Evolutionary conservation across 2,113 vertebrate genomes (phyloP).

Genomic region (Pica pica): DNA sequence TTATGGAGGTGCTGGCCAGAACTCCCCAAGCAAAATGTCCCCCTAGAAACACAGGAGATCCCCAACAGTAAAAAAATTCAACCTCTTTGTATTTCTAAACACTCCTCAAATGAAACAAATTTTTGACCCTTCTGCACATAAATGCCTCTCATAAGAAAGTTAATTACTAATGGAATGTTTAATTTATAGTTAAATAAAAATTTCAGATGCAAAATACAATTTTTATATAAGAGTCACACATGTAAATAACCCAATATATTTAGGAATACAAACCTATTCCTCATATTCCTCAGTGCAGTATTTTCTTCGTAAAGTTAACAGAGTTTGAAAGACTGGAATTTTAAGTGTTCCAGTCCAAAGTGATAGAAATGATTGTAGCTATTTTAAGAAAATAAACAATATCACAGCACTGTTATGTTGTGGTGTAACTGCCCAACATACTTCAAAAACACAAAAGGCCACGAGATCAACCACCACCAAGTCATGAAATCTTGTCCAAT

Average conservation of each 20-base stretch:
- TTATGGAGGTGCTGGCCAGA: neutral
- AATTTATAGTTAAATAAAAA: neutral
- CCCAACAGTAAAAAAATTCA: neutral
- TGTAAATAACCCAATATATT: neutral
- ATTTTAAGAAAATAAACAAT: neutral
- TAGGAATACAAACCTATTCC: neutral
- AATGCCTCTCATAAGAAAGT: neutral
- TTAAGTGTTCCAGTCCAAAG: neutral
- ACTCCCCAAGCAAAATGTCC: neutral
- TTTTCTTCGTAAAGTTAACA: neutral
- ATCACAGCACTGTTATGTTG: neutral
- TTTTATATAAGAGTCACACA: neutral
- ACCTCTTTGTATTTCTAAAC: neutral
- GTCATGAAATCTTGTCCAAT: neutral
- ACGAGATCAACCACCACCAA: neutral
- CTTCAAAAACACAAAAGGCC: neutral
- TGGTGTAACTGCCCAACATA: rapidly evolving
- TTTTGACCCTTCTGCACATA: neutral
- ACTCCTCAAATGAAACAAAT: neutral
- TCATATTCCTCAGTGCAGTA: neutral
- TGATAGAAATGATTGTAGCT: neutral
- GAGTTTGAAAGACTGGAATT: neutral
- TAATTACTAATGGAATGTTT: neutral
- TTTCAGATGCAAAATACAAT: neutral
- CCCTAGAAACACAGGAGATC: neutral